phyloP scores from a whole-genome alignment of 2,797 vertebrate species.

The Paramormyrops hopkinsi region DNA sequence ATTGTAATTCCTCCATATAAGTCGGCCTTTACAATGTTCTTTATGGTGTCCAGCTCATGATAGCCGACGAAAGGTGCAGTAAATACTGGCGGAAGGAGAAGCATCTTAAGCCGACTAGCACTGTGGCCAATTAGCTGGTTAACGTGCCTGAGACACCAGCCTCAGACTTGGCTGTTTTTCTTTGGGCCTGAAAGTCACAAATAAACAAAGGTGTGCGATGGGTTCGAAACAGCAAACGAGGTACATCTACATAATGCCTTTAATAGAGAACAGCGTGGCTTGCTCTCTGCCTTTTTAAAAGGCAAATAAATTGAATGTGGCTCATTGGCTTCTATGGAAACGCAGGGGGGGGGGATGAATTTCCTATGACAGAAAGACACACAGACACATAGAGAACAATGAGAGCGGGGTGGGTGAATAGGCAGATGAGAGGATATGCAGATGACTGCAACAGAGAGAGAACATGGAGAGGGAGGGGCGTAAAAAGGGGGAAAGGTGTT shows the following conservation, averaged over 20 bases:
- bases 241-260: neutral
- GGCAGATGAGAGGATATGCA: neutral
- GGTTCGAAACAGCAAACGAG: neutral
- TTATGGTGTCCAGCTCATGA: neutral
- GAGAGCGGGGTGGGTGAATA: neutral
- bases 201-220: neutral
- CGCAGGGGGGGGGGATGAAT: neutral
- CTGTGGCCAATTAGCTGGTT: neutral
- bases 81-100: neutral
- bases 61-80: neutral
- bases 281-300: neutral
- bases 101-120: neutral
- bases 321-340: neutral
- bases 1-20: neutral
- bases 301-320: neutral
- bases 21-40: neutral
- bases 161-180: neutral
- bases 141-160: neutral
- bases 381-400: neutral
- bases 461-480: slow-evolving; percentile 35
- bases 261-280: neutral
- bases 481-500: slow-evolving; percentile 43
- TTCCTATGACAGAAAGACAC: slow-evolving; percentile 18
- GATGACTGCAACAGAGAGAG: neutral
- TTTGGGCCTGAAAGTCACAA: neutral